Conservation (phyloP, 2,888 invertebrate species). For the Drosophila borborema region DNA sequence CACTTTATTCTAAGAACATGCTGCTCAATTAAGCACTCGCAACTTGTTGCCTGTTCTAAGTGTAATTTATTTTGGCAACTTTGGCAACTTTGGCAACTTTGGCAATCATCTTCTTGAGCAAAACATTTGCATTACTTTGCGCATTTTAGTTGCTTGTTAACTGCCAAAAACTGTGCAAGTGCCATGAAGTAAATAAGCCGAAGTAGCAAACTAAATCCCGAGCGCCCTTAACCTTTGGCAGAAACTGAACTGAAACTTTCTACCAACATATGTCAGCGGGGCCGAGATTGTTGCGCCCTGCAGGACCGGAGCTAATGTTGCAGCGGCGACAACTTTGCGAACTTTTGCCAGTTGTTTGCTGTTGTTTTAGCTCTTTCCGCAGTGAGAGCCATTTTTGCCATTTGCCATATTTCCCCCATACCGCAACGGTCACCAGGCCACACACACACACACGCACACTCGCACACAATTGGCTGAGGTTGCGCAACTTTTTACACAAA, state of each 20-base stretch:
- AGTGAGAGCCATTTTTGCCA: constrained; percentile 37
- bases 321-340: constrained; percentile 55
- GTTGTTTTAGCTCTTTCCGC: constrained; percentile 39
- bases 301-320: constrained; percentile 53
- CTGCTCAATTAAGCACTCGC: constrained; percentile 6
- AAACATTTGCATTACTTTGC: constrained; percentile 36
- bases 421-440: constrained; percentile 64
- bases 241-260: constrained; percentile 29
- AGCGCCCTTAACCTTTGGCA: constrained; percentile 50
- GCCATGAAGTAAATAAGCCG: constrained; percentile 40
- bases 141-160: constrained; percentile 47
- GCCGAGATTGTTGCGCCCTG: constrained; percentile 50
- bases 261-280: constrained; percentile 35
- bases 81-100: constrained; percentile 19
- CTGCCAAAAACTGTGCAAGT: constrained; percentile 31
- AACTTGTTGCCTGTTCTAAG: constrained; percentile 25
- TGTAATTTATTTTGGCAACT: constrained; percentile 16
- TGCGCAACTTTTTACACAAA: constrained; percentile 64
- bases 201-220: constrained; percentile 35
- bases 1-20: constrained; percentile 12
- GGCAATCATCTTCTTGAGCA: constrained; percentile 11
- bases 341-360: constrained; percentile 42
- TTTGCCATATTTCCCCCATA: constrained; percentile 66
- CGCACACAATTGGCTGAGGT: constrained; percentile 68
- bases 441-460: constrained; percentile 30